Evolutionary conservation across 2,888 invertebrate genomes (phyloP).

Genomic region (Pollenia angustigena): DNA sequence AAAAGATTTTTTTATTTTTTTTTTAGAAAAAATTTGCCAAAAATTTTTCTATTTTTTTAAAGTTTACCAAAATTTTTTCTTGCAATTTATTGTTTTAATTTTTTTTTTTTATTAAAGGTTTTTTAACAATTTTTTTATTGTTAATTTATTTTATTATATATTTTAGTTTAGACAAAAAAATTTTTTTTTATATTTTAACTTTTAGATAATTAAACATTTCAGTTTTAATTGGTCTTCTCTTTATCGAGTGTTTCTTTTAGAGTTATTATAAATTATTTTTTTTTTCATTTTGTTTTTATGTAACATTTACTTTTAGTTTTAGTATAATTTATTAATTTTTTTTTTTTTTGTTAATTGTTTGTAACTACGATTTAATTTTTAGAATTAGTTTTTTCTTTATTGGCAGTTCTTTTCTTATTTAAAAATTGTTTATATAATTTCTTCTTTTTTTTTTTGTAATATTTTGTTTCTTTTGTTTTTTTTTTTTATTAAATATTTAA

Average conservation of each 20-base stretch:
- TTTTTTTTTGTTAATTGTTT: conserved; percentile 55
- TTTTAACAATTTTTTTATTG: neutral
- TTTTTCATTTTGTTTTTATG: conserved; percentile 43
- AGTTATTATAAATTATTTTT: conserved; percentile 35
- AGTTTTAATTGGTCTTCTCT: conserved; percentile 78
- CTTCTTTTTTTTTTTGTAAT: conserved; percentile 73
- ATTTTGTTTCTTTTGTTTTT: conserved; percentile 58
- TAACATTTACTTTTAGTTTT: conserved; percentile 56
- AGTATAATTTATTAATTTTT: conserved; percentile 40
- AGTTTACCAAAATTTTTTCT: conserved; percentile 8
- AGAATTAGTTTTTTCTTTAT: conserved; percentile 77
- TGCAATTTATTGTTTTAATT: conserved; percentile 17
- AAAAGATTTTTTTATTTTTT: neutral
- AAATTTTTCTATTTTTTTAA: neutral
- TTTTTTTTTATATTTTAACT: conserved; percentile 45
- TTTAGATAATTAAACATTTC: conserved; percentile 57
- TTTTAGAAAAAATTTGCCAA: neutral
- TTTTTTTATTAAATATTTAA: conserved; percentile 68
- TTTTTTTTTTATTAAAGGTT: conserved; percentile 1
- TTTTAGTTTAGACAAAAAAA: conserved; percentile 55
- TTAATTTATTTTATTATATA: neutral
- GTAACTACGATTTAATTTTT: conserved; percentile 71
- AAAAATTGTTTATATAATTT: conserved; percentile 73
- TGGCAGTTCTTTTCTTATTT: conserved; percentile 83
- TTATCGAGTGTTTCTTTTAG: conserved; percentile 75